These are phyloP conservation scores for Nomada goodeniana DNA, from an alignment of 2,888 invertebrate species.

Conservation along the genomic window DNA sequence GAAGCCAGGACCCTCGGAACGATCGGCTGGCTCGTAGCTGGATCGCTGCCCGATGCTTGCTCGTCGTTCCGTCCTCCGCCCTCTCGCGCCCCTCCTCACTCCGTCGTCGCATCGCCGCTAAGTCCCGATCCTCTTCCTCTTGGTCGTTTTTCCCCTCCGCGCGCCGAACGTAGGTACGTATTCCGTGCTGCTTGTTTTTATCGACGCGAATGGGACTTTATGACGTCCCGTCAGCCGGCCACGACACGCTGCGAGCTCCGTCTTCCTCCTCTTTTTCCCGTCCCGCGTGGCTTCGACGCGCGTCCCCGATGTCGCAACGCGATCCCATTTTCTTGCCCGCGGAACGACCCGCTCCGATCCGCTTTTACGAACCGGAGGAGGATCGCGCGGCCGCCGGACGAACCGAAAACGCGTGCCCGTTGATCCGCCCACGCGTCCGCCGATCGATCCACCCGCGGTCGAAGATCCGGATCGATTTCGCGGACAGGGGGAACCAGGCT, in stretches of 20 bases:
- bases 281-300: not conserved
- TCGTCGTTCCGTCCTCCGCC: slow-evolving; percentile 38
- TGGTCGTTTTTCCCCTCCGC: slow-evolving; percentile 29
- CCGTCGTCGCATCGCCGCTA: not conserved
- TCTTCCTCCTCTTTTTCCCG: slow-evolving; percentile 52
- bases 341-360: slow-evolving; percentile 8
- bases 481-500: slow-evolving; percentile 9
- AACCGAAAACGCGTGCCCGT: slow-evolving; percentile 53
- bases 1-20: slow-evolving; percentile 73
- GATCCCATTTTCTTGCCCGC: slow-evolving; percentile 1
- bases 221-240: slow-evolving; percentile 76
- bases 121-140: slow-evolving; percentile 30
- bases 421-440: slow-evolving; percentile 35
- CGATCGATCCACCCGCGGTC: not conserved
- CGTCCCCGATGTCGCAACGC: not conserved
- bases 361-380: slow-evolving; percentile 22
- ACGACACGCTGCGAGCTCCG: slow-evolving; percentile 50
- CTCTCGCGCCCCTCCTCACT: slow-evolving; percentile 30
- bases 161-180: slow-evolving; percentile 52
- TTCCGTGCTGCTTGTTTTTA: slow-evolving; percentile 73
- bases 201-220: slow-evolving; percentile 78
- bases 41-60: slow-evolving; percentile 69
- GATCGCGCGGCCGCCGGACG: slow-evolving; percentile 27
- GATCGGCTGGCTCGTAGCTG: slow-evolving; percentile 75
- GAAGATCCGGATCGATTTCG: slow-evolving; percentile 24